Evolutionary conservation across 2,113 vertebrate genomes (phyloP).

Genomic region (Condylura cristata): DNA sequence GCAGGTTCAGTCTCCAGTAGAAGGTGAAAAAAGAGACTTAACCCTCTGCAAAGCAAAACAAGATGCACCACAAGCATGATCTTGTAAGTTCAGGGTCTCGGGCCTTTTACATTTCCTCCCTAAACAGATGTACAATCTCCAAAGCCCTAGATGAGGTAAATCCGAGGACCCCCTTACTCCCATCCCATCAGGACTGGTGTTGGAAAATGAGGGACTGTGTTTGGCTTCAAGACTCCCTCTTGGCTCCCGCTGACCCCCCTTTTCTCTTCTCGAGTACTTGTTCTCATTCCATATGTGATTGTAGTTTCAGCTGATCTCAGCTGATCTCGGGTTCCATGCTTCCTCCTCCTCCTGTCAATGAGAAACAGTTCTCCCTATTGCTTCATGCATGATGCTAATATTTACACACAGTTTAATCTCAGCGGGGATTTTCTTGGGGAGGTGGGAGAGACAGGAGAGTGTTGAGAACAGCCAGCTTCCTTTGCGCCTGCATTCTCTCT

Average conservation of each 20-base stretch:
- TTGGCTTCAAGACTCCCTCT: neutral
- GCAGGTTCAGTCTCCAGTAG: neutral
- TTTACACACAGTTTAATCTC: neutral
- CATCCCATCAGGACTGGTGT: neutral
- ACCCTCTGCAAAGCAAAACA: neutral
- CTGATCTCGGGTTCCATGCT: neutral
- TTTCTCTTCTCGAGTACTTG: neutral
- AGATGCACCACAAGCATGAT: neutral
- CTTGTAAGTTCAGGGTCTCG: neutral
- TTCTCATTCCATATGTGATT: no score
- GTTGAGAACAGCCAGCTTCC: neutral
- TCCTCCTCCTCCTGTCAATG: neutral
- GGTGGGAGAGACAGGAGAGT: neutral
- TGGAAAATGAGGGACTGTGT: rapidly evolving
- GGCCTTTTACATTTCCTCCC: neutral
- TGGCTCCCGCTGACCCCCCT: neutral
- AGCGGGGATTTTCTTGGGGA: neutral
- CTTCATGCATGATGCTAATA: neutral
- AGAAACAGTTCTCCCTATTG: neutral
- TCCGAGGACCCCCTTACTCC: neutral
- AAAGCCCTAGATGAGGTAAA: neutral
- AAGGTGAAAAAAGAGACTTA: neutral
- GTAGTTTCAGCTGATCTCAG: neutral
- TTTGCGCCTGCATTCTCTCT: neutral
- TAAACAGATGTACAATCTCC: rapidly evolving